Base-by-base conservation (phyloP, 2,888 invertebrate genomes). In the Leptinotarsa juncta region DNA sequence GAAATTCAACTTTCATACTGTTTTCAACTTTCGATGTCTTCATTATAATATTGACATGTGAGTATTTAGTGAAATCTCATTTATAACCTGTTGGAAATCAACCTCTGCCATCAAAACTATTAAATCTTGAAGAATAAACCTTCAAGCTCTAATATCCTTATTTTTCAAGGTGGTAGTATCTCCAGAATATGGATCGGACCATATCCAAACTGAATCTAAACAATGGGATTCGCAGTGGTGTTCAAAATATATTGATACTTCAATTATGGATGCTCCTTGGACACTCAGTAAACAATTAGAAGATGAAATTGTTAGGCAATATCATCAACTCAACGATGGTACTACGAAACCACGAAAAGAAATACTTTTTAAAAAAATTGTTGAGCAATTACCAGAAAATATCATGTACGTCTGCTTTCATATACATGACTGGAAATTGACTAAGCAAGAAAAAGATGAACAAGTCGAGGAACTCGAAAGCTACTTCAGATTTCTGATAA, bases 231-330 rank as follows among this genome's bases (percentile, higher is more conserved):
- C n/a, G 51, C 15, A 3, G 5, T 67, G 53, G 67, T 67, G 67
- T 67, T 51, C 26, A 7, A 67, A 53, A 67, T 67, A 67, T 67
- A 53, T 67, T 67, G 67, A 67, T 15, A 53, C 53, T 1, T 67
- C 67, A 5, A 16, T 53, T 5, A 67, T 67, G 67, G 67, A 67
- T 51, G 67, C 67, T 23, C 67, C 67, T 32, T 67, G 67, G 67
- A 26, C n/a, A 53, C 53, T 67, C 7, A 53, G 67, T 16, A 67
- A n/a, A 16, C n/a, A 67, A 67, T 14, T 67, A 7, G 3, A 55
- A 55, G 55, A 18, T n/a, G 55, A 55, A 18, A 55, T 55, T 55
- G 7, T 4, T 55, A 16, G 12, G 4, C n/a, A 55, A 55, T 55
- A 55, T 18, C n/a, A 55, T 20, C n/a, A n/a, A 55, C 18, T 55